These are phyloP conservation scores for Gambelia wislizenii DNA, from an alignment of 2,797 vertebrate species.

Conservation along the genomic window DNA sequence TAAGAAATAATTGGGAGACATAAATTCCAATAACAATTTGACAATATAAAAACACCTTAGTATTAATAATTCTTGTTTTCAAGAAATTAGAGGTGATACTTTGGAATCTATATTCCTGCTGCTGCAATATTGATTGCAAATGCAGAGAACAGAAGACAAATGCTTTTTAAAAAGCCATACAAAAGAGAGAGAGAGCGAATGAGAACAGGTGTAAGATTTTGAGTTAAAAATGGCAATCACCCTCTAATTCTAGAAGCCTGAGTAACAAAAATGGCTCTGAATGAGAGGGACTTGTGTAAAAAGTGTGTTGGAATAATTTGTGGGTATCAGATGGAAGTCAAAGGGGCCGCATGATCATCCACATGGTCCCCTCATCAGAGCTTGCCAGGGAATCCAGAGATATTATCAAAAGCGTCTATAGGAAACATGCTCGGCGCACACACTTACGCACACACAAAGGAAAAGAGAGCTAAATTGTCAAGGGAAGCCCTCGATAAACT, in stretches of 20 bases:
- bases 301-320: constrained; percentile 65
- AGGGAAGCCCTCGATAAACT: constrained; percentile 67
- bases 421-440: constrained; percentile 62
- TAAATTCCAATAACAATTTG: too few relatives aligned
- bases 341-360: constrained; percentile 72
- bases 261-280: constrained; percentile 39
- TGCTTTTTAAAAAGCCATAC: constrained; percentile 20
- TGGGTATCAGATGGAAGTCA: constrained; percentile 77
- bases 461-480: constrained; percentile 67
- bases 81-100: not conserved
- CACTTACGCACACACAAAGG: constrained; percentile 21
- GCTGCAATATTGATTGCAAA: constrained; percentile 33
- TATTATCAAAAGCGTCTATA: constrained; percentile 77
- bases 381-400: constrained; percentile 76
- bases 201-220: constrained; percentile 27
- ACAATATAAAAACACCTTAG: not conserved
- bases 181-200: not conserved
- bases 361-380: constrained; percentile 80
- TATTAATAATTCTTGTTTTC: not conserved
- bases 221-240: not conserved
- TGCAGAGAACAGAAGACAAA: constrained; percentile 12
- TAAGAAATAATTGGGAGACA: not conserved
- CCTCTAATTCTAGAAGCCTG: constrained; percentile 36
- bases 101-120: constrained; percentile 22
- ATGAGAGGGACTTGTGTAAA: constrained; percentile 55